Evolutionary conservation across 2,888 invertebrate genomes (phyloP).

Genomic region (Disparrhopalites patrizii): DNA sequence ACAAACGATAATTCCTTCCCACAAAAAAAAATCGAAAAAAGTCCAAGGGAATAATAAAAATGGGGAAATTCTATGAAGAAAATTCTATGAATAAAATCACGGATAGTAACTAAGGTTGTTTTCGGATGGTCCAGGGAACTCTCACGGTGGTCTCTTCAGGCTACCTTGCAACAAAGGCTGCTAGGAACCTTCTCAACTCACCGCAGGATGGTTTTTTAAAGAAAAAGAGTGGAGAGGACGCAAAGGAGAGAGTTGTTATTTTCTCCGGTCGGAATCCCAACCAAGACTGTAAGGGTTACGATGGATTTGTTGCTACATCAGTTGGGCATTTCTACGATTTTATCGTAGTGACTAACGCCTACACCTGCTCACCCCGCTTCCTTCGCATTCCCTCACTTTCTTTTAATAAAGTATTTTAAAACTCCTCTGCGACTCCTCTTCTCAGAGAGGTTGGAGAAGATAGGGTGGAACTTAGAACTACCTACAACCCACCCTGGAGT

Average conservation of each 20-base stretch:
- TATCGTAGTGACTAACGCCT: slow-evolving; percentile 20
- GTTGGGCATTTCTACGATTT: slow-evolving; percentile 20
- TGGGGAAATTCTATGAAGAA: too few relatives aligned
- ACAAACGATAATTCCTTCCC: too few relatives aligned
- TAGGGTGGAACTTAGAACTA: not conserved
- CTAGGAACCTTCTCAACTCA: not conserved
- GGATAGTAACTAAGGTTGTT: too few relatives aligned
- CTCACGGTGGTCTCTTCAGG: not conserved
- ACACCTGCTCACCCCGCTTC: slow-evolving; percentile 9
- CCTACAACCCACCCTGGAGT: too few relatives aligned
- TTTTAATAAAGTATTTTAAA: slow-evolving; percentile 9
- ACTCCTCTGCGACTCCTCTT: not conserved
- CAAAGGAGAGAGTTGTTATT: not conserved
- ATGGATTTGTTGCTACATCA: not conserved
- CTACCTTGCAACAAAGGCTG: not conserved
- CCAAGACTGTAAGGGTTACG: slow-evolving; percentile 4
- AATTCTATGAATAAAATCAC: too few relatives aligned
- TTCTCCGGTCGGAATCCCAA: slow-evolving; percentile 19
- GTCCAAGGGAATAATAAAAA: too few relatives aligned
- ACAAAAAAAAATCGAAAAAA: too few relatives aligned
- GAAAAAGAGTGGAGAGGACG: not conserved
- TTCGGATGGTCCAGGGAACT: not conserved
- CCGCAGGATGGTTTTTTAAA: not conserved
- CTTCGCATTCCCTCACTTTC: not conserved
- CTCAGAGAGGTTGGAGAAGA: not conserved